Conservation (phyloP, 2,888 invertebrate species). For the Lobophora halterata region DNA sequence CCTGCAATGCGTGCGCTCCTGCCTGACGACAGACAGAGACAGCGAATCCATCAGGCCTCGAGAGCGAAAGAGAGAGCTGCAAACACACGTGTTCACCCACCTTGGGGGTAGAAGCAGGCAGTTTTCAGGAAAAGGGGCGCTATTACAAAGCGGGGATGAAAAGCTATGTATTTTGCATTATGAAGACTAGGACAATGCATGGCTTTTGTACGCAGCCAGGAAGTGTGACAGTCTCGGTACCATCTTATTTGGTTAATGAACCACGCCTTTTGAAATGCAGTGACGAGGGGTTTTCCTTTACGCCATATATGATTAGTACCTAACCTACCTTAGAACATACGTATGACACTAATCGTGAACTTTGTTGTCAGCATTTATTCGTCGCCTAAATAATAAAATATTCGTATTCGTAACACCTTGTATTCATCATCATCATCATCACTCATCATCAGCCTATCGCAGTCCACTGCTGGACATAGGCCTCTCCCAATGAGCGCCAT, state of each 20-base stretch:
- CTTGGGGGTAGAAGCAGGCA: conserved; percentile 52
- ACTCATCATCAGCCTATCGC: too few relatives aligned
- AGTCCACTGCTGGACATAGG: too few relatives aligned
- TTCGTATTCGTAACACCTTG: too few relatives aligned
- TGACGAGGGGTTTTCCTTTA: conserved; percentile 10
- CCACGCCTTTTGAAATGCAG: too few relatives aligned
- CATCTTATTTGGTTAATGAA: not conserved
- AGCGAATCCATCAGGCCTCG: conserved; percentile 22
- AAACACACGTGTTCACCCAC: conserved; percentile 69
- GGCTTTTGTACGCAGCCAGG: conserved; percentile 56
- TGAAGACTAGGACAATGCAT: conserved; percentile 59
- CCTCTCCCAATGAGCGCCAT: too few relatives aligned
- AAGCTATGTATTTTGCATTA: conserved; percentile 62
- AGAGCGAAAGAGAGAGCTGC: conserved; percentile 43
- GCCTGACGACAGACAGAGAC: conserved; percentile 51
- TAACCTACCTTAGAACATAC: too few relatives aligned
- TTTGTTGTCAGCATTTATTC: too few relatives aligned
- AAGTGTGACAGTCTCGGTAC: conserved; percentile 46
- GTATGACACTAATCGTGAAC: too few relatives aligned
- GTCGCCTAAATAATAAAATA: too few relatives aligned
- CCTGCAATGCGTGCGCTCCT: conserved; percentile 79
- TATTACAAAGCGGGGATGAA: conserved; percentile 67
- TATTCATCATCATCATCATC: too few relatives aligned
- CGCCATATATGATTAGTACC: conserved; percentile 2
- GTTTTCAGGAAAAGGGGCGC: conserved; percentile 69